Base-by-base conservation (phyloP, 2,888 invertebrate species). In the Pilophorus perplexus region DNA sequence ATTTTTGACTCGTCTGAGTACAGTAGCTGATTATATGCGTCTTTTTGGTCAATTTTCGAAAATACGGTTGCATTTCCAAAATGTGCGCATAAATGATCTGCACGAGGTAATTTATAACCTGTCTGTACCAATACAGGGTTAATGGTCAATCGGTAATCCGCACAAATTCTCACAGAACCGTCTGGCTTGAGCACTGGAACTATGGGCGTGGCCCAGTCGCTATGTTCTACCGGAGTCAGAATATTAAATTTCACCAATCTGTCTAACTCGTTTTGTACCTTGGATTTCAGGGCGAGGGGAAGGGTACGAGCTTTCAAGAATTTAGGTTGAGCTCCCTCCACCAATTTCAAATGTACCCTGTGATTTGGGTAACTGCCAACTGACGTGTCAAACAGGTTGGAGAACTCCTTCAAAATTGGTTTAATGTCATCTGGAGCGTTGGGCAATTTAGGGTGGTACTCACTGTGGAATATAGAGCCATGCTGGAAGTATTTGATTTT, bases 21-120 rank as follows among this genome's bases (percentile, higher is more conserved):
- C n/a, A n/a, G n/a, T n/a, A n/a, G n/a, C n/a, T n/a, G n/a, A n/a
- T n/a, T n/a, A n/a, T 76, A 78, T 4, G 76, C 76, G 50, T 76
- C 73, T 2, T 71, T 69, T 10, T 77, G 70, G 69, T 78, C 76
- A 5, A 78, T 69, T 68, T 75, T 76, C 3, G 74, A 71, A 71
- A 77, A 77, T 18, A 71, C 65, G 28, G 68, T 71, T 18, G 75
- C 75, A 38, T 75, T 75, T 33, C 67, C 66, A 25, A 74, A 28
- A 2, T 48, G 67, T 33, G 59, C 48, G 14, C 73, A 70, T n/a
- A 74, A 66, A 25, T 74, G 71, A 14, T 72, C 69, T 2, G 72
- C 69, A 5, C 67, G 44, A 3, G 72, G 74, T 18, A 73, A 33
- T 50, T 73, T 73, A 59, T 74, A 72, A 66, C 60, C 66, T 62